Evolutionary conservation across 1,140 invertebrate genomes (phyloP).

Genomic region (Aphaenogaster ashmeadi): DNA sequence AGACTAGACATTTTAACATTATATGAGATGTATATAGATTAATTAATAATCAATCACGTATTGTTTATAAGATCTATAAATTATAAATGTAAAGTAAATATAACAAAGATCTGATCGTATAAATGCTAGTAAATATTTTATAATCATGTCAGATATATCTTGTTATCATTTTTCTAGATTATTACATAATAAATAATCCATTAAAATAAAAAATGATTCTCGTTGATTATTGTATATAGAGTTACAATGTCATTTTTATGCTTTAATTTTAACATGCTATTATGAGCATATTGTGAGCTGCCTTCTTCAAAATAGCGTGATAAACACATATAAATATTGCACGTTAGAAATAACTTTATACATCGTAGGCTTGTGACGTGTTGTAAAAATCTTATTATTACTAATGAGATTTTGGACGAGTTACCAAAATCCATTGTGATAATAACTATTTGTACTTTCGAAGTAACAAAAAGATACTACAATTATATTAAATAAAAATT

Average conservation of each 20-base stretch:
- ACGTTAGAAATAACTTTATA: slow-evolving; percentile 66
- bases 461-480: slow-evolving; percentile 67
- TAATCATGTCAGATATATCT: slow-evolving; percentile 19
- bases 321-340: slow-evolving; percentile 71
- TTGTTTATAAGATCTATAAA: slow-evolving; percentile 45
- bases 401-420: slow-evolving; percentile 64
- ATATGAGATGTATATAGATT: slow-evolving; percentile 58
- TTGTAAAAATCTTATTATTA: slow-evolving; percentile 72
- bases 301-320: slow-evolving; percentile 51
- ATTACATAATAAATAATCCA: slow-evolving; percentile 51
- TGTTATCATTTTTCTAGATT: slow-evolving; percentile 14
- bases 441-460: slow-evolving; percentile 75
- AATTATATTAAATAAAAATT: slow-evolving; percentile 62
- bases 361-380: slow-evolving; percentile 65
- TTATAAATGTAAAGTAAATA: slow-evolving; percentile 60
- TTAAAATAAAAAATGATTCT: slow-evolving; percentile 47
- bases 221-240: slow-evolving; percentile 41
- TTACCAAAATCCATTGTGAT: slow-evolving; percentile 66
- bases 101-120: slow-evolving; percentile 68
- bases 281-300: slow-evolving; percentile 39
- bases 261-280: slow-evolving; percentile 48
- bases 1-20: slow-evolving; percentile 76
- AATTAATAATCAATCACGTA: slow-evolving; percentile 39
- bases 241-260: slow-evolving; percentile 37
- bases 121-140: slow-evolving; percentile 54